phyloP scores from a whole-genome alignment of 2,797 vertebrate genomes.

The Menidia menidia region DNA sequence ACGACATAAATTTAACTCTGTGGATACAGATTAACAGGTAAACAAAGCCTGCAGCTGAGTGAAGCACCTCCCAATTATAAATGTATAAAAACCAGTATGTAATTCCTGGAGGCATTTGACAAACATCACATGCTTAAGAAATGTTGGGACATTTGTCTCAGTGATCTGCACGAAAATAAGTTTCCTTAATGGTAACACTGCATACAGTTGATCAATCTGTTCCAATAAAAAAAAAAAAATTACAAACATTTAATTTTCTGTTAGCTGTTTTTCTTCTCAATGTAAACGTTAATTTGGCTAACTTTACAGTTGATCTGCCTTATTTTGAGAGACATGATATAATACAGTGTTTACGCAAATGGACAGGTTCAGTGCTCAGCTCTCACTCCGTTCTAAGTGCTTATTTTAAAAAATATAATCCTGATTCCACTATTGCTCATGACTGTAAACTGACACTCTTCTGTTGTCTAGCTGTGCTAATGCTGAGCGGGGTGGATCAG shows the following conservation, averaged over 20 bases:
- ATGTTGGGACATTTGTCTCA: constrained; percentile 36
- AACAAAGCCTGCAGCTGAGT: constrained; percentile 33
- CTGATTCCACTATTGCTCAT: constrained; percentile 40
- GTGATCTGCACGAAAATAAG: constrained; percentile 56
- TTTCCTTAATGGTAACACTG: constrained; percentile 36
- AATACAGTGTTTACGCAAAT: constrained; percentile 61
- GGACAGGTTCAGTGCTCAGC: constrained; percentile 43
- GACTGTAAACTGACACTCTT: constrained; percentile 55
- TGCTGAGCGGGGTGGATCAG: constrained; percentile 58
- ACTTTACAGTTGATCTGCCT: constrained; percentile 56
- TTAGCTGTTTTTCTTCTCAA: constrained; percentile 30
- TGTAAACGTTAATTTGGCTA: constrained; percentile 62
- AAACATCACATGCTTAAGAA: constrained; percentile 54
- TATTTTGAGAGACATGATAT: constrained; percentile 56
- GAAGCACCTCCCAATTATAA: constrained; percentile 45
- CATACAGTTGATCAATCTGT: constrained; percentile 38
- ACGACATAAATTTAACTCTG: constrained; percentile 27
- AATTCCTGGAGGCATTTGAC: constrained; percentile 35
- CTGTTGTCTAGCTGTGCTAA: constrained; percentile 61
- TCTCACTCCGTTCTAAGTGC: constrained; percentile 49
- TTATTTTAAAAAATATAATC: constrained; percentile 27
- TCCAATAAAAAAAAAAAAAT: constrained; percentile 51
- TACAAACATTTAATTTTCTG: constrained; percentile 41
- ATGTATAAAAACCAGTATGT: constrained; percentile 60
- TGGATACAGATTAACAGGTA: constrained; percentile 23